Evolutionary conservation across 2,888 invertebrate genomes (phyloP).

Genomic region (Acleris literana): DNA sequence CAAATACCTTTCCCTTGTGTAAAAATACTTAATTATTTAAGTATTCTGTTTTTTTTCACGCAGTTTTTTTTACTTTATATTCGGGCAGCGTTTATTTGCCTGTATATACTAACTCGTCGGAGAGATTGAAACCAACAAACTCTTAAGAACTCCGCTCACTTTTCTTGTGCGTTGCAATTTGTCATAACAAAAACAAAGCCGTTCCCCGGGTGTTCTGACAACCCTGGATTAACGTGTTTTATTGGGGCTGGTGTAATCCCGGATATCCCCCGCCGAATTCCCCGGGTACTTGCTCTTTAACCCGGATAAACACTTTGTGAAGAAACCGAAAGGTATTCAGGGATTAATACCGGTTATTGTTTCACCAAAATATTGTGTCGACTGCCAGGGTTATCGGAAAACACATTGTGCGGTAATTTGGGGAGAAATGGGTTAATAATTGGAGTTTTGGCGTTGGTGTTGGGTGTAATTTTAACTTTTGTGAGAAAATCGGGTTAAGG

Average conservation of each 20-base stretch:
- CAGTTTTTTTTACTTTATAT: too few relatives aligned
- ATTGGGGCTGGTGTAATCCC: constrained; percentile 26
- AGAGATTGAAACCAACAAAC: background rate
- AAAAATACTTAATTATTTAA: too few relatives aligned
- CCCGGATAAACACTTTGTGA: constrained; percentile 24
- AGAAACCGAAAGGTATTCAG: constrained; percentile 6
- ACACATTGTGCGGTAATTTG: background rate
- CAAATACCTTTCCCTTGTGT: too few relatives aligned
- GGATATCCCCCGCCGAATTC: constrained; percentile 20
- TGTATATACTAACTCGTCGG: too few relatives aligned
- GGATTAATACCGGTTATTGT: constrained; percentile 9
- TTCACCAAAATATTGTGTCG: background rate
- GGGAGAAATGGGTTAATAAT: constrained; percentile 1
- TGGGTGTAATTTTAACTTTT: background rate
- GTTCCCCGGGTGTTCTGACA: constrained; percentile 24
- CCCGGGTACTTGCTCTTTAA: constrained; percentile 21
- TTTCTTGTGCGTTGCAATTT: constrained; percentile 4
- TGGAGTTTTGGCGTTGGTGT: background rate
- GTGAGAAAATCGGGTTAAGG: too few relatives aligned
- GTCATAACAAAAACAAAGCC: constrained; percentile 17
- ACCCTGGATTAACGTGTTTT: constrained; percentile 27
- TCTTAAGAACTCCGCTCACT: background rate
- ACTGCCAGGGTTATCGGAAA: background rate
- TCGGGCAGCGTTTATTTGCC: too few relatives aligned
- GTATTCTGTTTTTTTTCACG: too few relatives aligned